phyloP scores from a whole-genome alignment of 2,888 invertebrate species.

The Zygogramma bicolorata region DNA sequence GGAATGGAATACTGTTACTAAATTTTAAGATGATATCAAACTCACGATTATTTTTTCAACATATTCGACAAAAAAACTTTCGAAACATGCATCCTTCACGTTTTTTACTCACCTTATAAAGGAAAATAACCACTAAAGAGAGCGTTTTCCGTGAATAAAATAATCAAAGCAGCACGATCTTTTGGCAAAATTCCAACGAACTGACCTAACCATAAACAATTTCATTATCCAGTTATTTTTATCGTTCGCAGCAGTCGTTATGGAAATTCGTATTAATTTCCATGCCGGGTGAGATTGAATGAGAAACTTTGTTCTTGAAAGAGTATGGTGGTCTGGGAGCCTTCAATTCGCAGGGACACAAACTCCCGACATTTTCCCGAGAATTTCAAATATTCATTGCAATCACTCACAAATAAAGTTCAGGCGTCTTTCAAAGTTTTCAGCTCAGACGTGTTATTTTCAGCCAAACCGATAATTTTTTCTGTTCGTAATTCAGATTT shows the following conservation, averaged over 20 bases:
- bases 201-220: background rate
- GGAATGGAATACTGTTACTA: too few relatives aligned
- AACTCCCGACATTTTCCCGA: background rate
- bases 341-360: background rate
- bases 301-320: background rate
- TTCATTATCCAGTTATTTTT: background rate
- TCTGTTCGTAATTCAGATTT: background rate
- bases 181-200: background rate
- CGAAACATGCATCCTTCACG: too few relatives aligned
- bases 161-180: background rate
- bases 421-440: background rate
- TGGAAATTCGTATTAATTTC: background rate
- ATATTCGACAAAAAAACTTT: too few relatives aligned
- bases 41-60: too few relatives aligned
- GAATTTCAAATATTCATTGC: constrained; percentile 2
- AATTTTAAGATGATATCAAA: too few relatives aligned
- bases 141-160: background rate
- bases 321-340: background rate
- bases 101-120: too few relatives aligned
- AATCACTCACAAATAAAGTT: background rate
- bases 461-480: background rate
- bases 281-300: background rate
- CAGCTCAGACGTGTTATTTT: background rate
- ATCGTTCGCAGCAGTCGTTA: background rate
- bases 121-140: background rate